Evolutionary conservation across 1,140 invertebrate species (phyloP).

Genomic region (Papilio machaon): DNA sequence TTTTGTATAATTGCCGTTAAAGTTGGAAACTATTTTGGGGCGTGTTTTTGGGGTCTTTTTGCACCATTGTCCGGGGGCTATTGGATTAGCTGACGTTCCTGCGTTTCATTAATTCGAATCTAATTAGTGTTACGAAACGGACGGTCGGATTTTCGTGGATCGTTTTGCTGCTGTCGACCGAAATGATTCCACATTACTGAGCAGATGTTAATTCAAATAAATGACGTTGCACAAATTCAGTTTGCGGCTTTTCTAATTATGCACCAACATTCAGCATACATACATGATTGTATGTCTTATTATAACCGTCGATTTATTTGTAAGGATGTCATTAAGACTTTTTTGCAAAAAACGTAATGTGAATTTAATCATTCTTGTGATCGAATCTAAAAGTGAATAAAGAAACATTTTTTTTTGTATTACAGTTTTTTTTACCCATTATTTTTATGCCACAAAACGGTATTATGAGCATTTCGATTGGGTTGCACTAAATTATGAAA

Average conservation of each 20-base stretch:
- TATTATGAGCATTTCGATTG: not conserved
- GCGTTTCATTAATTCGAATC: conserved; percentile 75
- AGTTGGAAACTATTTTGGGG: conserved; percentile 69
- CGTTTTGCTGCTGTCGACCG: conserved; percentile 59
- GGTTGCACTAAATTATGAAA: not conserved
- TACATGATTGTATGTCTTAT: conserved; percentile 25
- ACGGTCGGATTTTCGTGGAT: conserved; percentile 53
- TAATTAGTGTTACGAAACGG: conserved; percentile 63
- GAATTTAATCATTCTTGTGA: not conserved
- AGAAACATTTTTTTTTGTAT: not conserved
- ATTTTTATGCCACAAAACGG: not conserved
- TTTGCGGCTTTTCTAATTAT: conserved; percentile 20
- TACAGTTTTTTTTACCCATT: not conserved
- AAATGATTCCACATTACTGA: conserved; percentile 57
- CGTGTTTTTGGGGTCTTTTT: conserved; percentile 60
- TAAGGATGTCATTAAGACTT: not conserved
- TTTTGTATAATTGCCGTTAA: conserved; percentile 74
- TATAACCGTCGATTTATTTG: conserved; percentile 7
- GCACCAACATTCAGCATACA: conserved; percentile 5
- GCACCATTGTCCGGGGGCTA: conserved; percentile 56
- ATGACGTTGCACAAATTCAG: conserved; percentile 34
- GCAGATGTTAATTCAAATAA: conserved; percentile 51
- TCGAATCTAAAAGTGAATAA: not conserved
- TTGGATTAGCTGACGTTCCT: conserved; percentile 60
- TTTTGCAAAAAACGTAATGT: not conserved